Evolutionary conservation across 1,140 invertebrate species (phyloP).

Genomic region (Cydia strobilella): DNA sequence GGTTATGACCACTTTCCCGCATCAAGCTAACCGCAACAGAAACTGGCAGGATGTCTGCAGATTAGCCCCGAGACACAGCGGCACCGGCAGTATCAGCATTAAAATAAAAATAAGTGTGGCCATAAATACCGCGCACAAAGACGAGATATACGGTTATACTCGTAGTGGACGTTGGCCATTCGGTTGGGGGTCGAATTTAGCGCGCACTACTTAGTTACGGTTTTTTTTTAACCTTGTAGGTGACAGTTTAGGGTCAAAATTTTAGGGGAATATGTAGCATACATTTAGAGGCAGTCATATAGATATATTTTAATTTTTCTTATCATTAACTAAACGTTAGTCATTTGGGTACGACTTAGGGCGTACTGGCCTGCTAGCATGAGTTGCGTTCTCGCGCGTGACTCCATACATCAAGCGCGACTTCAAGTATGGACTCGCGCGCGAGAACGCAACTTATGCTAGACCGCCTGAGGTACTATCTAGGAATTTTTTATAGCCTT

Average conservation of each 20-base stretch:
- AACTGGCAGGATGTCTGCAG: constrained; percentile 44
- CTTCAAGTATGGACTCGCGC: too few relatives aligned
- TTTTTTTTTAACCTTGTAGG: not conserved
- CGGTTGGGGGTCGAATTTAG: not conserved
- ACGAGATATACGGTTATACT: constrained; percentile 77
- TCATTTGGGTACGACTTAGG: too few relatives aligned
- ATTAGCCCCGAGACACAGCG: constrained; percentile 67
- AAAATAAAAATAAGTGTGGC: constrained; percentile 78
- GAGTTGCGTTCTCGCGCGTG: too few relatives aligned
- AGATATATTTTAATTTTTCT: too few relatives aligned
- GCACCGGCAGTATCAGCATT: constrained; percentile 77
- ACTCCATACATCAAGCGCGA: too few relatives aligned
- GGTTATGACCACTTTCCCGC: not conserved
- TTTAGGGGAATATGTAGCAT: not conserved
- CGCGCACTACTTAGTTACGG: not conserved
- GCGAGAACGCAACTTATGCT: too few relatives aligned
- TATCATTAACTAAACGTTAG: too few relatives aligned
- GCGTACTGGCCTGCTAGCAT: too few relatives aligned
- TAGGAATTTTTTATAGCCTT: too few relatives aligned
- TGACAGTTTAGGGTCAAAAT: not conserved
- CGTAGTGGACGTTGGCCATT: constrained; percentile 53
- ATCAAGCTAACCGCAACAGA: not conserved
- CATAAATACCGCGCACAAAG: constrained; percentile 76
- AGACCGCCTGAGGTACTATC: too few relatives aligned
- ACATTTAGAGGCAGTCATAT: too few relatives aligned